phyloP scores from a whole-genome alignment of 2,888 invertebrate species.

The Dasysyrphus tricinctus region DNA sequence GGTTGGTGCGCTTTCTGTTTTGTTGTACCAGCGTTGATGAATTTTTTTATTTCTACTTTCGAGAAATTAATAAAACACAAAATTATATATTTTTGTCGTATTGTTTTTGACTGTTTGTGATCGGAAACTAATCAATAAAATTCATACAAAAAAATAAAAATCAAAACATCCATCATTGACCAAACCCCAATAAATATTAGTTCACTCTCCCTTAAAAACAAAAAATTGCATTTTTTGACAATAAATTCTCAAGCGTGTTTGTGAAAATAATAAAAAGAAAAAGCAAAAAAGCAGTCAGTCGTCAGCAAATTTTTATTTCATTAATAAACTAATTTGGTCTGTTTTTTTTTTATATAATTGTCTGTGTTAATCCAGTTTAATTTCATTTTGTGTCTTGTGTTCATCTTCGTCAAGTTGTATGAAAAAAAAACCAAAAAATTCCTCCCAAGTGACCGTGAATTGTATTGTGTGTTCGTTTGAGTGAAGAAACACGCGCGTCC shows the following conservation, averaged over 20 bases:
- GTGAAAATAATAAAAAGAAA: not conserved
- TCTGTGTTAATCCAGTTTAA: constrained; percentile 27
- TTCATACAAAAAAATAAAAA: constrained; percentile 18
- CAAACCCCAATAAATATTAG: constrained; percentile 3
- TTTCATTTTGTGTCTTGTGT: constrained; percentile 26
- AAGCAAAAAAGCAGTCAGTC: not conserved
- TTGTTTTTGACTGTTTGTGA: constrained; percentile 31
- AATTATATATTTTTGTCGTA: constrained; percentile 32
- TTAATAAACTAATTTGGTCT: constrained; percentile 23
- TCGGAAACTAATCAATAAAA: constrained; percentile 22
- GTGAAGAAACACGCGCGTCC: constrained; percentile 52
- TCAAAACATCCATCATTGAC: constrained; percentile 10
- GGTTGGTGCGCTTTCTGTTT: constrained; percentile 51
- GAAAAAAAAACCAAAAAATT: constrained; percentile 15
- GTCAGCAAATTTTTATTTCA: constrained; percentile 2
- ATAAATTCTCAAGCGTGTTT: constrained; percentile 24
- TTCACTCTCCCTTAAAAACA: not conserved
- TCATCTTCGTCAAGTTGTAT: constrained; percentile 27
- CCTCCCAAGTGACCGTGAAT: constrained; percentile 38
- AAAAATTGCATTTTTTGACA: constrained; percentile 13
- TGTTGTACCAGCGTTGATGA: constrained; percentile 27
- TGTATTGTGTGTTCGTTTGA: constrained; percentile 42
- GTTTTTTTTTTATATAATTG: constrained; percentile 5
- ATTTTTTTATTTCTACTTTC: constrained; percentile 28
- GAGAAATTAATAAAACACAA: constrained; percentile 25